Conservation (phyloP, 2,113 vertebrate genomes). For the Phalacrocorax pelagicus region DNA sequence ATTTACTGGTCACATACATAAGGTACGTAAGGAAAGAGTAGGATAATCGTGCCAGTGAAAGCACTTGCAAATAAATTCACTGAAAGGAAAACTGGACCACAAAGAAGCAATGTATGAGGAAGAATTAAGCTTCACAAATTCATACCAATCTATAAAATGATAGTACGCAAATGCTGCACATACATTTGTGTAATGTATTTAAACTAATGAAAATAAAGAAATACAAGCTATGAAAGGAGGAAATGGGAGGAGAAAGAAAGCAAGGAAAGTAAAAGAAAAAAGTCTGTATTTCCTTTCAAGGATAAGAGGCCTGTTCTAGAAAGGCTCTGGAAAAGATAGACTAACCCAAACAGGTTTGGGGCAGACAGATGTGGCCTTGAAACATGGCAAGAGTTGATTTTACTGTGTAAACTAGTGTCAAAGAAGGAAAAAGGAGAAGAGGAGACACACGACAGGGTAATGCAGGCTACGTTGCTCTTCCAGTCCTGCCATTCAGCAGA, state of each 20-base stretch:
- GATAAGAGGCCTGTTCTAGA: not conserved
- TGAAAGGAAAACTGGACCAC: not conserved
- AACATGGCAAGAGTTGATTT: not conserved
- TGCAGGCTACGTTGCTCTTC: not conserved
- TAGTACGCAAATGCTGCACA: not conserved
- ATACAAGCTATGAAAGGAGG: not conserved
- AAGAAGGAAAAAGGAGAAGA: not conserved
- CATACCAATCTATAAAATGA: not conserved
- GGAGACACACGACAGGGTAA: not conserved
- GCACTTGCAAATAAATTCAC: not conserved
- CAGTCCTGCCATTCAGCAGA: not conserved
- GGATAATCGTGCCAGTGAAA: not conserved
- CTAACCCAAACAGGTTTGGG: not conserved
- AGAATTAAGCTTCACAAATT: not conserved
- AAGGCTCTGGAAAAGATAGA: not conserved
- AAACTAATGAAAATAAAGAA: not conserved
- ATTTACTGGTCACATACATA: not conserved
- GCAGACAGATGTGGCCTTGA: not conserved
- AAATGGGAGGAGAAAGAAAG: not conserved
- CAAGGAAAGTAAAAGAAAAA: not conserved
- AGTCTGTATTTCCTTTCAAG: not conserved
- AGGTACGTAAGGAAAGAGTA: not conserved
- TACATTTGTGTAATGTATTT: not conserved
- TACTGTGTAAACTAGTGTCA: not conserved
- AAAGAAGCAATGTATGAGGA: not conserved